phyloP scores from a whole-genome alignment of 2,888 invertebrate genomes.

The Muscina levida region DNA sequence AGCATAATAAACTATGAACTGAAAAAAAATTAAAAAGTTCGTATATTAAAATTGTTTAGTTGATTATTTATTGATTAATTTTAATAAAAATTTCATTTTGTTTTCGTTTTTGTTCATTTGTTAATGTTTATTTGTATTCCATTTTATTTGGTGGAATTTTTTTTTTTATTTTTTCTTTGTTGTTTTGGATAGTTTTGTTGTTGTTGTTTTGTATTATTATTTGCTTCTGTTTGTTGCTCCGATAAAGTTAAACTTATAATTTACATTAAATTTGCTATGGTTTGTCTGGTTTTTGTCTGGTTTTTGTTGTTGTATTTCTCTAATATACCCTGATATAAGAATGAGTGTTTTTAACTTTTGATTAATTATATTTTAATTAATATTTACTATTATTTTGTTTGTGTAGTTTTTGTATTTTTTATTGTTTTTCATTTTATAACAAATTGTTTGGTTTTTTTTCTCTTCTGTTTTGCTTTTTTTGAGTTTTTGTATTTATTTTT shows the following conservation, averaged over 20 bases:
- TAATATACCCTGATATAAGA: constrained; percentile 63
- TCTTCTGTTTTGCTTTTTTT: no score
- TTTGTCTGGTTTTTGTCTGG: constrained; percentile 11
- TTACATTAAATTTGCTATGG: constrained; percentile 20
- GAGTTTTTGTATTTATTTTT: no score
- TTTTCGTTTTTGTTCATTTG: constrained; percentile 17
- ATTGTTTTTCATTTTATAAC: constrained; percentile 29
- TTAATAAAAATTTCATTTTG: constrained; percentile 23
- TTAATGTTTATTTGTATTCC: no score
- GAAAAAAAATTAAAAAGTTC: no score
- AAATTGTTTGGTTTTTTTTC: constrained; percentile 17
- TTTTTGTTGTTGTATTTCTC: constrained; percentile 37
- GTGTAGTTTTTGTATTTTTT: constrained; percentile 15
- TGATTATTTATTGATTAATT: not conserved
- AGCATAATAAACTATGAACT: no score
- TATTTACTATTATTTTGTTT: not conserved
- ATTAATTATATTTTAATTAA: constrained; percentile 44
- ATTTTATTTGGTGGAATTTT: not conserved
- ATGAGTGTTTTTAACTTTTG: constrained; percentile 64
- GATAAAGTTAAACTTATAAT: constrained; percentile 27
- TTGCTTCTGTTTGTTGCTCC: constrained; percentile 10
- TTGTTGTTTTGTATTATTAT: no score
- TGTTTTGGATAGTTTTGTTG: constrained; percentile 20
- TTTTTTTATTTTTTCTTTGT: constrained; percentile 6
- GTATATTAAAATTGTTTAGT: not conserved